Percentiles rank a stretch among this genome's conserved stretches.
These are phyloP conservation scores for Drosophila ficusphila DNA, from an alignment of 1,140 invertebrate genomes.

Conservation along the genomic window DNA sequence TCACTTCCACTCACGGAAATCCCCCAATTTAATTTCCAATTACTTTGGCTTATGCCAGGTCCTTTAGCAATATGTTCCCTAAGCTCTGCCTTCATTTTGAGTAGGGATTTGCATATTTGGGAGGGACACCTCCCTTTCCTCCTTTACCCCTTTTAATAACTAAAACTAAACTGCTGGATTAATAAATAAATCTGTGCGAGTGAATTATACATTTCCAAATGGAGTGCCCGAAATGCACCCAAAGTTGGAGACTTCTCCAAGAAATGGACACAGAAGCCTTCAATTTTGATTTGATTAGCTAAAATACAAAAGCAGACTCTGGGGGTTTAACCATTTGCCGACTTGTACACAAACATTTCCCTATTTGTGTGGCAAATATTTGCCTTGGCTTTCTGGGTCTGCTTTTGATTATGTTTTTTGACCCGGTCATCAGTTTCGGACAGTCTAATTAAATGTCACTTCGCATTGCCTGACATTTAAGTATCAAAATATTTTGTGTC, in stretches of 20 bases:
- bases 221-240: constrained; percentile 1
- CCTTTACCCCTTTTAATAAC: constrained; percentile 33
- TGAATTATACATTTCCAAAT: constrained; percentile 27
- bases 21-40: constrained; percentile 64
- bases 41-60: constrained; percentile 49
- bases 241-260: not conserved
- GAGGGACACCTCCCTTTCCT: not conserved
- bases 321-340: not conserved
- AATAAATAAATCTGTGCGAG: constrained; percentile 32
- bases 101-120: constrained; percentile 40
- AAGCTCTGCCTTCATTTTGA: constrained; percentile 1
- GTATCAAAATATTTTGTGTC: constrained; percentile 37
- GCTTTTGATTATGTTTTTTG: constrained; percentile 18
- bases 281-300: constrained; percentile 45
- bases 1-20: constrained; percentile 36
- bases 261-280: not conserved
- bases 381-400: not conserved
- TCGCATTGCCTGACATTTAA: constrained; percentile 43
- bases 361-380: not conserved
- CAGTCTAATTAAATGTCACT: constrained; percentile 62
- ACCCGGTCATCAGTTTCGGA: constrained; percentile 48
- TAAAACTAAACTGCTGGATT: constrained; percentile 53
- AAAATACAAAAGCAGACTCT: not conserved
- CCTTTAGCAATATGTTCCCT: not conserved
- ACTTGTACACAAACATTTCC: not conserved